Evolutionary conservation across 2,888 invertebrate genomes (phyloP).

Genomic region (Macaria liturata): DNA sequence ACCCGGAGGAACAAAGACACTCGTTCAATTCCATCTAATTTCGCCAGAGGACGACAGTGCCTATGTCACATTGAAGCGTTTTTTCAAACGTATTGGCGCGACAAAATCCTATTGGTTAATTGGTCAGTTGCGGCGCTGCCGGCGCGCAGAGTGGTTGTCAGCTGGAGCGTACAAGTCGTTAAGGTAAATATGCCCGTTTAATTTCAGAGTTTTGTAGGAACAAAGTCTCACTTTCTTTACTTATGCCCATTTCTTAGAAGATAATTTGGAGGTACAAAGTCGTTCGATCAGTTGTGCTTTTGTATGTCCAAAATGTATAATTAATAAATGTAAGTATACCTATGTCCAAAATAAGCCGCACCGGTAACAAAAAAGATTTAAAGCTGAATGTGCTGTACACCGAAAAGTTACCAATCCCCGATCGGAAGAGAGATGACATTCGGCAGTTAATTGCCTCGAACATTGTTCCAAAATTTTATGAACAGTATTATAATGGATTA

Average conservation of each 20-base stretch:
- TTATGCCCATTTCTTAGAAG: not conserved
- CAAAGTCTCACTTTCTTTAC: slow-evolving; percentile 1
- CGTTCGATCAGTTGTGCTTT: not conserved
- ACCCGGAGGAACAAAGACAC: slow-evolving; percentile 1
- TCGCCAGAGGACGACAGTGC: slow-evolving; percentile 9
- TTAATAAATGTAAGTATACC: too few species aligned
- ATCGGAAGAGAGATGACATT: too few species aligned
- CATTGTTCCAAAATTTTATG: too few species aligned
- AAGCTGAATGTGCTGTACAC: slow-evolving; percentile 4
- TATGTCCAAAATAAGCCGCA: not conserved
- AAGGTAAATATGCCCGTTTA: not conserved
- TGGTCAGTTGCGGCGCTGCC: slow-evolving; percentile 16
- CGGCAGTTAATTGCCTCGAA: too few species aligned
- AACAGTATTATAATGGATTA: too few species aligned
- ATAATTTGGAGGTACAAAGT: not conserved
- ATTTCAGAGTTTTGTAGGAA: not conserved
- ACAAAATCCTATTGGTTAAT: slow-evolving; percentile 15
- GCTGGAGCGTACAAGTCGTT: not conserved
- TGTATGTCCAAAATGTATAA: not conserved
- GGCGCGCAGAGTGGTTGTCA: not conserved
- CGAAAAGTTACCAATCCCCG: not conserved
- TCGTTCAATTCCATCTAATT: slow-evolving; percentile 2
- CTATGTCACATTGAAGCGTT: slow-evolving; percentile 6
- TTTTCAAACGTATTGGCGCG: slow-evolving; percentile 11
- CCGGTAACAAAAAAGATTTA: slow-evolving; percentile 3